Base-by-base conservation (phyloP, 2,888 invertebrate species). In the Pyrgus malvae region DNA sequence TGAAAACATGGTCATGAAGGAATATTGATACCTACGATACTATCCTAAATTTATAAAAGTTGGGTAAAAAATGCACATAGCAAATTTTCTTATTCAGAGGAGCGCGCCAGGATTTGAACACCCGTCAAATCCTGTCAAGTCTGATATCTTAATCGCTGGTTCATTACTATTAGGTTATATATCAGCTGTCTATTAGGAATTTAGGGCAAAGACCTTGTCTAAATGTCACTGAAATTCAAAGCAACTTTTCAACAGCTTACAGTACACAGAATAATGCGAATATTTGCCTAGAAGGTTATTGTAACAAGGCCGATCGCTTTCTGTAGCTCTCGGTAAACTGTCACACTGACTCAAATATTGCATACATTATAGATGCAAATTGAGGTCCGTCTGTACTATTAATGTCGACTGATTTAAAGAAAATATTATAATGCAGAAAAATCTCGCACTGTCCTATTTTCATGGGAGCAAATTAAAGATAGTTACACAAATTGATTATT, bases 241-340 rank as follows among this genome's bases (percentile, higher is more conserved):
- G 50, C 48, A 54, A 62, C 53, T 56, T 48, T 61, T 65, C 56
- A 62, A 63, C 59, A 58, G 40, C 61, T 60, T 62, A 62, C 62
- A 60, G 58, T 60, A 57, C 51, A 59, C 58, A 63, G 67, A 68
- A 63, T 66, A 60, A 63, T 64, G 61, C 54, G 61, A 64, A 64
- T 69, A 67, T 66, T 65, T 63, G 59, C 59, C 44, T 55, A 60
- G 69, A 74, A 74, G 76, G 74, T 72, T 68, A 59, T 51, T 44
- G 25, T 46, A 60, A 62, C 67, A 67, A 74, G 73, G 71, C 64
- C 72, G 61, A 63, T 64, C 63, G 61, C 64, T 67, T 58, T 65
- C 63, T 54, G 59, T 48, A 44, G 57, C 57, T 58, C 57, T 57
- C 46, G 31, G 55, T 55, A 54, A 44, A 62, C 57, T 56, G 48